Percentiles rank a stretch among this genome's conserved stretches.
phyloP scores from a whole-genome alignment of 2,113 vertebrate species.

The Halichoerus grypus region DNA sequence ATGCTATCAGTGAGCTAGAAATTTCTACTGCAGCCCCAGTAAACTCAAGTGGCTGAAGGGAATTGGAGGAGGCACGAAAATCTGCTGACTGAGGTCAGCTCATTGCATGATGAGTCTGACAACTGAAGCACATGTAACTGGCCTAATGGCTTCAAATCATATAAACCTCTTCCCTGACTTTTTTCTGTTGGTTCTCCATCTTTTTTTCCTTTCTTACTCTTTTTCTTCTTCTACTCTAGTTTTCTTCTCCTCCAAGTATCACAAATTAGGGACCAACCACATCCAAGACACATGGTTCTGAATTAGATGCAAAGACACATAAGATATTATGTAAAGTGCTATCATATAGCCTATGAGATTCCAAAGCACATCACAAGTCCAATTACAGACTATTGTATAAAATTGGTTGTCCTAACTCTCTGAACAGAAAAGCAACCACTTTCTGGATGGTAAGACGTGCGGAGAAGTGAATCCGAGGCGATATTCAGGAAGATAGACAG shows the following conservation, averaged over 20 bases:
- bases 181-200: not conserved
- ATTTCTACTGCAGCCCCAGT: not conserved
- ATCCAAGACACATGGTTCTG: not conserved
- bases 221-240: conserved; percentile 3
- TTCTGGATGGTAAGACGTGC: too few relatives aligned
- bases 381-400: not conserved
- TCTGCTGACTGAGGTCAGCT: not conserved
- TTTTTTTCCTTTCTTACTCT: not conserved
- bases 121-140: not conserved
- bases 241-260: not conserved
- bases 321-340: not conserved
- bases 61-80: not conserved
- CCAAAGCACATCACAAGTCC: not conserved
- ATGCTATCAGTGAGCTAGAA: not conserved
- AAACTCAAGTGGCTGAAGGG: not conserved
- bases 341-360: not conserved
- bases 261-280: not conserved
- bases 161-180: not conserved
- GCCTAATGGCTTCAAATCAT: not conserved
- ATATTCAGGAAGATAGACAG: too few relatives aligned
- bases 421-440: too few relatives aligned
- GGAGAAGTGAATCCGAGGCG: too few relatives aligned
- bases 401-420: not conserved
- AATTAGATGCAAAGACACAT: not conserved
- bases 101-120: not conserved